Base-by-base conservation (phyloP, 2,888 invertebrate species). In the Phanerotoma sp. region DNA sequence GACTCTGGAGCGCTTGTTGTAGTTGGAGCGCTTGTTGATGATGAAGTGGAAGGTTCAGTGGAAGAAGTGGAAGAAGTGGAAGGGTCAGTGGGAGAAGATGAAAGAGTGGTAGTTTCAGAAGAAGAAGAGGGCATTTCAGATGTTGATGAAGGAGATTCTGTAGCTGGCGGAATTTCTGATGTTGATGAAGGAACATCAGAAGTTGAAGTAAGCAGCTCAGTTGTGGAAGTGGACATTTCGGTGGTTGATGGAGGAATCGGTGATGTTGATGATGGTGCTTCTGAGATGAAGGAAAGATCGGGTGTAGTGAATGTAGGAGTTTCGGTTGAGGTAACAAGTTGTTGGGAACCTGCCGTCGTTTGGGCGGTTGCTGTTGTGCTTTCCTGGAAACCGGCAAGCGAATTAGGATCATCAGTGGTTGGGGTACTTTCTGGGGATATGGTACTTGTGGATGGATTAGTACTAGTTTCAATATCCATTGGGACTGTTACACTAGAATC, bases 341-440 rank as follows among this genome's bases (percentile, higher is more conserved):
- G 65, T 53, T 37, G 57, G 62, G 64, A 62, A 71, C 68, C 69
- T 70, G 73, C 76, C 75, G 75, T 77, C 76, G 69, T 66, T 77
- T 77, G 77, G 73, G 75, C 74, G 68, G 70, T 76, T 75, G 72
- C 58, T 66, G 71, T 65, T 62, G 70, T 72, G 59, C 70, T 64
- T 66, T 72, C 75, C 77, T 77, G 77, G 66, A 77, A 77, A 77
- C 58, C 72, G 70, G 69, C 69, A 76, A 75, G 63, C 67, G 68
- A 54, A 71, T 65, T 72, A 75, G 75, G 70, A 67, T 54, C 64
- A 60, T 68, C 64, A 58, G 66, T 69, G 46, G 65, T 57, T 15
- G 56, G 61, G 61, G 61, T 63, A 33, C 65, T 68, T 66, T 66
- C 59, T 53, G 63, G 61, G 51, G 57, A 42, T 32, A 60, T 57